phyloP scores from a whole-genome alignment of 2,113 vertebrate species.

The Passerina amoena region DNA sequence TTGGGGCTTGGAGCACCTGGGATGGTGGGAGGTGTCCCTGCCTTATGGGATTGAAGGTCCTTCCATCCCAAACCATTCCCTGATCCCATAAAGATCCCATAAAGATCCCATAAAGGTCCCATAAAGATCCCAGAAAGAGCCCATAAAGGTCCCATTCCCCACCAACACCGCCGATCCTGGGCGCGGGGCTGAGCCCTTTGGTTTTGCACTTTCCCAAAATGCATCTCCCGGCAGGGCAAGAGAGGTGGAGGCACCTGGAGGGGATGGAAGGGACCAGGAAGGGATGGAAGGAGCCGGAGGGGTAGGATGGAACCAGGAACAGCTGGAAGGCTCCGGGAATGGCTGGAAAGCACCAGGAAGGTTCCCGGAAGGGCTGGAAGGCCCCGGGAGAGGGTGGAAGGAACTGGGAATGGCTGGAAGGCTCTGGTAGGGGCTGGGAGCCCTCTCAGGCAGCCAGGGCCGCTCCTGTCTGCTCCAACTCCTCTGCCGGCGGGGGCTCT shows the following conservation, averaged over 20 bases:
- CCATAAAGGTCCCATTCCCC: neutral
- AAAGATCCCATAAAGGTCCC: neutral
- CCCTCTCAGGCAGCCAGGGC: conserved; percentile 3
- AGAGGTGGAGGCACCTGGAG: no score
- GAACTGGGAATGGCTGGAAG: accelerated
- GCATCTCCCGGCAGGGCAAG: accelerated
- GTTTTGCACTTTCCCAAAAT: neutral
- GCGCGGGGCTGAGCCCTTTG: accelerated
- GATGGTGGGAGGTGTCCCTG: accelerated
- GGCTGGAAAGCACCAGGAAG: no score
- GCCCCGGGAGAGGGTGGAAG: accelerated
- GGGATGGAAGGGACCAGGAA: no score
- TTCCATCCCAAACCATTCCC: neutral
- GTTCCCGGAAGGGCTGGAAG: accelerated
- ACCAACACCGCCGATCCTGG: accelerated
- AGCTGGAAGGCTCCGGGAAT: no score
- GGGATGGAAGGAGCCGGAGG: accelerated
- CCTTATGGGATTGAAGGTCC: neutral
- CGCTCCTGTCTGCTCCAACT: conserved; percentile 30
- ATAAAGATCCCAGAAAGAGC: accelerated
- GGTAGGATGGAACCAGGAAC: no score
- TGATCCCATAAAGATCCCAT: accelerated
- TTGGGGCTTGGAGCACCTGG: neutral
- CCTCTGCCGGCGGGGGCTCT: conserved; percentile 22
- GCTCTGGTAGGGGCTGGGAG: accelerated